Percentiles rank a stretch among this genome's conserved stretches.
Conservation (phyloP, 2,888 invertebrate species). For the Tridacna gigas region DNA sequence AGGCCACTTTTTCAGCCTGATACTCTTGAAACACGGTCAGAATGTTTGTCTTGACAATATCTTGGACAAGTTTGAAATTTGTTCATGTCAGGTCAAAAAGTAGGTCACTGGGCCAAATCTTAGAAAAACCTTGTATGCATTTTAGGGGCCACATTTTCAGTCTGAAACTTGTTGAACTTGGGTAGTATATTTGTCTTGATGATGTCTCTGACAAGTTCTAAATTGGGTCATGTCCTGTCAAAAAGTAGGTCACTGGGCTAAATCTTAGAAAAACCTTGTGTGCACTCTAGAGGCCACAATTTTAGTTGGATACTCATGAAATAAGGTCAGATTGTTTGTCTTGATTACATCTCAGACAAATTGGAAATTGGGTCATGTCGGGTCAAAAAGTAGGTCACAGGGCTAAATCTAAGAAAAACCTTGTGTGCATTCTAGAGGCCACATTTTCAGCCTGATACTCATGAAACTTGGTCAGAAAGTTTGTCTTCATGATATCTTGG, state of each 20-base stretch:
- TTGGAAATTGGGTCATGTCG: too few species aligned
- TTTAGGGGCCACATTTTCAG: not conserved
- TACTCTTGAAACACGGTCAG: not conserved
- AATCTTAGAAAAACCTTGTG: too few species aligned
- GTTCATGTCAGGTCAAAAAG: not conserved
- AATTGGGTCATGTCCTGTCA: not conserved
- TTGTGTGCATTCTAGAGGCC: too few species aligned
- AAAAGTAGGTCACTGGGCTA: not conserved
- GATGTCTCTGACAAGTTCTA: not conserved
- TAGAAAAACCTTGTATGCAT: not conserved
- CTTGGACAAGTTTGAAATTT: not conserved
- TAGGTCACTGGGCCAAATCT: not conserved
- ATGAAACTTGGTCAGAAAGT: too few species aligned
- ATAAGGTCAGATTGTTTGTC: too few species aligned
- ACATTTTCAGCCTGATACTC: too few species aligned
- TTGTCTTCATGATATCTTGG: too few species aligned
- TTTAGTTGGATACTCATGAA: too few species aligned
- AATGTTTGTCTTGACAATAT: not conserved
- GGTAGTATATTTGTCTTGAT: not conserved
- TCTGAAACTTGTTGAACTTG: not conserved
- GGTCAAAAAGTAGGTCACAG: too few species aligned
- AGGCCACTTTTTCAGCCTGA: not conserved
- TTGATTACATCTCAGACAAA: too few species aligned
- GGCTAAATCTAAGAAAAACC: too few species aligned
- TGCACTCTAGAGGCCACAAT: too few species aligned